Evolutionary conservation across 2,888 invertebrate genomes (phyloP).

Genomic region (Noctua fimbriata): DNA sequence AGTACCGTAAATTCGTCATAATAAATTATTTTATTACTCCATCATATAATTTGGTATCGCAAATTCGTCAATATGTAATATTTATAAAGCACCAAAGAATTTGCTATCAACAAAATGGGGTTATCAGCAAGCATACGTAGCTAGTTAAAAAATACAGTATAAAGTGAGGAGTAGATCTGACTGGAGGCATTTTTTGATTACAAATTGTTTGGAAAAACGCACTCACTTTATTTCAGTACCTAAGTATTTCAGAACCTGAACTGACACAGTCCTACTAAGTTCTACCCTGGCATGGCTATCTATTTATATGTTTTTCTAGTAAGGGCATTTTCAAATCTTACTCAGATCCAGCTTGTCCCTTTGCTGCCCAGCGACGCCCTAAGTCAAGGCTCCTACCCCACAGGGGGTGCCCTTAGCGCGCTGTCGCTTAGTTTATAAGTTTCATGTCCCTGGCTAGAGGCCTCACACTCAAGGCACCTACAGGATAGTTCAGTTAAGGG

Average conservation of each 20-base stretch:
- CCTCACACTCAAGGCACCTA: no score
- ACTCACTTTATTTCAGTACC: neutral
- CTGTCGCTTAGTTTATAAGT: no score
- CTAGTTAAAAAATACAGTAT: conserved; percentile 1
- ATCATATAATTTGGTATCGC: conserved; percentile 26
- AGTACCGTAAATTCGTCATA: neutral
- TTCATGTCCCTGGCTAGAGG: no score
- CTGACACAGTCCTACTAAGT: neutral
- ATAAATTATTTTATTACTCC: neutral
- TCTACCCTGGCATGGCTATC: neutral
- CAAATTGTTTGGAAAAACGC: neutral
- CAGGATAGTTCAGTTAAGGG: no score
- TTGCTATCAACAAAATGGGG: conserved; percentile 26
- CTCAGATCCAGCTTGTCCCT: no score
- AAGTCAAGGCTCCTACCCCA: no score
- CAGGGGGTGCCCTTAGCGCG: no score
- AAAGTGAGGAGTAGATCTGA: neutral
- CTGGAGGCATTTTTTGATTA: neutral
- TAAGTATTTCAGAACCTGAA: neutral
- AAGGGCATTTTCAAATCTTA: neutral
- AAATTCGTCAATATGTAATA: conserved; percentile 32
- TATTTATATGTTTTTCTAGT: neutral
- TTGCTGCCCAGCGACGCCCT: no score
- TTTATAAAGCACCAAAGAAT: conserved; percentile 23
- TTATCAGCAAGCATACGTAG: conserved; percentile 9